Evolutionary conservation across 2,888 invertebrate genomes (phyloP).

Genomic region (Deroplatys truncata): DNA sequence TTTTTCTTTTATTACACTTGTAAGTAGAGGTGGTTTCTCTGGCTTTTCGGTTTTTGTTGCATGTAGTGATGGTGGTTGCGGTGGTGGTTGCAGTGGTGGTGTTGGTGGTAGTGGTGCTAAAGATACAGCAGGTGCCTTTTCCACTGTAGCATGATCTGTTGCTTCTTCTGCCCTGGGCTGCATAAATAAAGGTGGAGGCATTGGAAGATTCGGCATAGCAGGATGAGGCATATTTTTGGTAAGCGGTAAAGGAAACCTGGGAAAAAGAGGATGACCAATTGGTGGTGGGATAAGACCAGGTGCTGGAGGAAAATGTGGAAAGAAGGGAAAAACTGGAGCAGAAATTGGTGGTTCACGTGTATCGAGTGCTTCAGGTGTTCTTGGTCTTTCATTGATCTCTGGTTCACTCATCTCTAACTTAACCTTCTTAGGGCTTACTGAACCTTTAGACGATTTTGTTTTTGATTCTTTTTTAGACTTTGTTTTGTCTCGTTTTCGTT

Average conservation of each 20-base stretch:
- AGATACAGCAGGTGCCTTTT: not conserved
- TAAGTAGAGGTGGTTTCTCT: slow-evolving; percentile 5
- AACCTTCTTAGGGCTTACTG: slow-evolving; percentile 25
- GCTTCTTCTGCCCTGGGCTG: slow-evolving; percentile 16
- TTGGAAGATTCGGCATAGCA: slow-evolving; percentile 54
- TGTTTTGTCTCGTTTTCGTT: slow-evolving; percentile 49
- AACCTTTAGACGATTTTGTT: slow-evolving; percentile 7
- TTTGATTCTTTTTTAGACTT: slow-evolving; percentile 38
- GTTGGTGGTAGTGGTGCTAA: not conserved
- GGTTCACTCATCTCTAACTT: slow-evolving; percentile 33
- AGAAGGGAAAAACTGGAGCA: slow-evolving; percentile 46
- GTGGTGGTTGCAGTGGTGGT: too few relatives aligned
- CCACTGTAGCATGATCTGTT: not conserved
- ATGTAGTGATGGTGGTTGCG: not conserved
- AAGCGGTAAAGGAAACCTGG: slow-evolving; percentile 44
- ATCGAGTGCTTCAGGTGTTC: slow-evolving; percentile 43
- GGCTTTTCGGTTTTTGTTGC: not conserved
- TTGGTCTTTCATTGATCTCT: slow-evolving; percentile 41
- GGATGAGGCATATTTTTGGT: slow-evolving; percentile 43
- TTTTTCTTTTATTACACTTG: slow-evolving; percentile 14
- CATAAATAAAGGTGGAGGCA: slow-evolving; percentile 47
- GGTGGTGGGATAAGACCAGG: slow-evolving; percentile 58
- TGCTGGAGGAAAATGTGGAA: slow-evolving; percentile 37
- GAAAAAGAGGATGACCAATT: slow-evolving; percentile 51
- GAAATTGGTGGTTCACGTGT: slow-evolving; percentile 41